These are phyloP conservation scores for Scaptomyza tumidula DNA, from an alignment of 2,888 invertebrate genomes.

Conservation along the genomic window DNA sequence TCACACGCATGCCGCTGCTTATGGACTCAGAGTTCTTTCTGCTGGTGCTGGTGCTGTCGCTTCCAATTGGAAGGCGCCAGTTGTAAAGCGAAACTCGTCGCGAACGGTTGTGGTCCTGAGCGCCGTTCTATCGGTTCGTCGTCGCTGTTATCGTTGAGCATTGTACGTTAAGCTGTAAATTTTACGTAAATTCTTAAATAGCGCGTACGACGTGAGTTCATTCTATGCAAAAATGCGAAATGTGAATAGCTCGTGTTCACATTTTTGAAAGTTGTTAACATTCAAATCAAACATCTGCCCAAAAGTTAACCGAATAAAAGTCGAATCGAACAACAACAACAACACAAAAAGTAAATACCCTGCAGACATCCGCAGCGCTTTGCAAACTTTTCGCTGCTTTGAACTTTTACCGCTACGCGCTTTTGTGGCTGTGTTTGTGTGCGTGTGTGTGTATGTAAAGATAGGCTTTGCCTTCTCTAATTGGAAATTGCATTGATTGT, in stretches of 20 bases:
- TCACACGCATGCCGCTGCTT: conserved; percentile 51
- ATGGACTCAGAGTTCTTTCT: conserved; percentile 21
- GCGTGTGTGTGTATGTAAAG: neutral
- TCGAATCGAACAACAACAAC: conserved; percentile 1
- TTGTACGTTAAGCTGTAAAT: conserved; percentile 5
- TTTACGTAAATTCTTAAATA: conserved; percentile 58
- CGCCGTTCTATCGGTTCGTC: conserved; percentile 22
- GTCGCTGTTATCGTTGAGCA: conserved; percentile 19
- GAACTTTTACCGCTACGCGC: conserved; percentile 18
- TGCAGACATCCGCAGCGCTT: neutral
- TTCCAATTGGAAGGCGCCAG: conserved; percentile 70
- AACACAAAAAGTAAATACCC: neutral
- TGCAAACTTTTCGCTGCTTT: conserved; percentile 15
- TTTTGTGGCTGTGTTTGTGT: neutral
- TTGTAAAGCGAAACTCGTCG: conserved; percentile 74
- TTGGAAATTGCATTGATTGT: conserved; percentile 63
- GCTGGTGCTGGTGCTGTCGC: conserved; percentile 42
- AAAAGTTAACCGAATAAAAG: conserved; percentile 14
- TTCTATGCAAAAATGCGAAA: conserved; percentile 34
- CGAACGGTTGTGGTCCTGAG: conserved; percentile 67
- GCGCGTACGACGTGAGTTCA: conserved; percentile 4
- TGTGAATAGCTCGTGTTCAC: conserved; percentile 31
- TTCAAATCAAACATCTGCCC: conserved; percentile 15
- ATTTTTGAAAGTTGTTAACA: conserved; percentile 33
- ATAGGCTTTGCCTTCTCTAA: conserved; percentile 16